Evolutionary conservation across 2,888 invertebrate genomes (phyloP), one percentile per base, ranked within the genome.

Genomic region (Gasteruption jaculator): DNA sequence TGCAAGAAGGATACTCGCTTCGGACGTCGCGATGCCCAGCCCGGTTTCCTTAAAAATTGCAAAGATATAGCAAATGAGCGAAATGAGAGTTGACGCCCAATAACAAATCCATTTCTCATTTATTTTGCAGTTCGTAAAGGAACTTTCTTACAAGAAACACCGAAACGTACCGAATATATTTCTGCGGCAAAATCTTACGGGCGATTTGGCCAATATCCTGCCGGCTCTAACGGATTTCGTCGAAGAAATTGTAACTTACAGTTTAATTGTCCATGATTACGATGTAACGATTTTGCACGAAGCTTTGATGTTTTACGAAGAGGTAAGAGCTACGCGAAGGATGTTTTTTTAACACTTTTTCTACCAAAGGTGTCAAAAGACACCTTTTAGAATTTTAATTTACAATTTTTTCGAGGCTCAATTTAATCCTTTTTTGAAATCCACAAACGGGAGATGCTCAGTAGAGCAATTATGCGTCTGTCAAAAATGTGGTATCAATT

Each of bases 241-340:
- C 0, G 49, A 56, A 22, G 43, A 61, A 34, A 53, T 71, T 10
- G 58, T 65, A 3, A 38, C 51, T 2, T 47, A 52, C 19, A 68
- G 67, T 15, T 48, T 69, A 26, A 58, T 58, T 18, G 49, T 54
- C 22, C 63, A 69, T 30, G 37, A 41, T 4, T 52, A 58, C 6
- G 27, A 60, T 43, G 14, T 41, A 11, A 14, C 50, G 7, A 39
- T 69, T 19, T 49, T 68, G 10, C 52, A 54, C 15, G 61, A 61
- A 41, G 54, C 59, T 16, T 44, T 71, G 5, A 47, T 50, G 21
- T 68, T 65, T 44, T 70, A 70, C 37, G 67, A 69, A 41, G 41
- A 58, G 39, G 63, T 62, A 52, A 35, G 41, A 18, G 16, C 12
- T 43, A 6, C 4, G 6, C 14, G 4, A 30, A 15, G 14, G 14